Percentiles rank a stretch among this genome's conserved stretches.
Evolutionary conservation across 2,113 vertebrate genomes (phyloP).

Genomic region (Agapornis roseicollis): DNA sequence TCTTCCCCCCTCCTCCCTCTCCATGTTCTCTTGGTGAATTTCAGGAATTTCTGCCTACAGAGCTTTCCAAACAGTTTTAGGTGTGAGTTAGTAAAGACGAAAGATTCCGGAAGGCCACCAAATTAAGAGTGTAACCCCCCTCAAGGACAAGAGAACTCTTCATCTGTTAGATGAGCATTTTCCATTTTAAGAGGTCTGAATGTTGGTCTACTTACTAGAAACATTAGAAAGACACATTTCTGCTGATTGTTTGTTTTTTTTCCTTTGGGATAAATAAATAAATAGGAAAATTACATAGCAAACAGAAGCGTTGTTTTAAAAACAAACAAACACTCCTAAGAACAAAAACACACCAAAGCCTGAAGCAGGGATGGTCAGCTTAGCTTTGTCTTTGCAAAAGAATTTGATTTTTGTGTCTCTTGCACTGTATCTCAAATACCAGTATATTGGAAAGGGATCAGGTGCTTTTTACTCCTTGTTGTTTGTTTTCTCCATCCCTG

Average conservation of each 20-base stretch:
- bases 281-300: neutral
- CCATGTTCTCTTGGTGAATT: neutral
- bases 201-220: neutral
- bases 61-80: neutral
- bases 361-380: neutral
- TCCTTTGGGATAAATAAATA: neutral
- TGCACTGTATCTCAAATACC: neutral
- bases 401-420: neutral
- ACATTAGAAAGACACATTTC: neutral
- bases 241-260: neutral
- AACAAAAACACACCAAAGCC: neutral
- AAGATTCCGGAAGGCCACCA: neutral
- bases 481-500: neutral
- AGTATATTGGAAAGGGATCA: neutral
- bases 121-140: neutral
- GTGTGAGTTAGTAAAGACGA: neutral
- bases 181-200: neutral
- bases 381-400: neutral
- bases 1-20: neutral
- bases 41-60: neutral
- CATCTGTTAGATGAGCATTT: neutral
- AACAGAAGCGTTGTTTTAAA: neutral
- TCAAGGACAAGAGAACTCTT: neutral
- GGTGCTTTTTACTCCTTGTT: neutral
- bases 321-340: neutral